Evolutionary conservation across 2,797 vertebrate species (phyloP).

Genomic region (Ara ararauna): DNA sequence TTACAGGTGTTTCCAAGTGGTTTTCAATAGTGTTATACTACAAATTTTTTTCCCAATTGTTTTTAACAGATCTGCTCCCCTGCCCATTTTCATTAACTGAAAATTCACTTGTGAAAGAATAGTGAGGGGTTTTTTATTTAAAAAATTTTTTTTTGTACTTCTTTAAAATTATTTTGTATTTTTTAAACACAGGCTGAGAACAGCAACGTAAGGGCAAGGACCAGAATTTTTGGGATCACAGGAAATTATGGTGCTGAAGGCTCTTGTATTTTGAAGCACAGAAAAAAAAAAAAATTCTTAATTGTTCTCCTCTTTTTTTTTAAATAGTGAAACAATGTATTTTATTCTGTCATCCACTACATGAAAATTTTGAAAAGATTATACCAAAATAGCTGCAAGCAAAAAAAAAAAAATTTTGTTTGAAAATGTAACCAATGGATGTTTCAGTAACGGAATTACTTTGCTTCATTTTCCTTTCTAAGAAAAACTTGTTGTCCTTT

Average conservation of each 20-base stretch:
- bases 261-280: background rate
- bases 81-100: background rate
- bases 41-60: background rate
- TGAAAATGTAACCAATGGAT: background rate
- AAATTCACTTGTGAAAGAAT: background rate
- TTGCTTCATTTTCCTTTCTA: background rate
- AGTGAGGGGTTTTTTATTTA: too few relatives aligned
- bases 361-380: background rate
- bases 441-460: background rate
- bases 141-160: background rate
- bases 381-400: accelerated
- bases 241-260: too few relatives aligned
- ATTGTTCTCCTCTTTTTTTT: background rate
- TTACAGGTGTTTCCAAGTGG: background rate
- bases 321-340: background rate
- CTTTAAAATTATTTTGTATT: background rate
- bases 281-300: accelerated
- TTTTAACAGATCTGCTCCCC: background rate
- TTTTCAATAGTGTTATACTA: background rate
- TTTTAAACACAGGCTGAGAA: background rate
- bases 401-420: accelerated
- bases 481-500: background rate
- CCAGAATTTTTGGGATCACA: background rate
- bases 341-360: accelerated
- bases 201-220: too few relatives aligned